Evolutionary conservation across 2,797 vertebrate species (phyloP).

Genomic region (Gymnothorax javanicus): DNA sequence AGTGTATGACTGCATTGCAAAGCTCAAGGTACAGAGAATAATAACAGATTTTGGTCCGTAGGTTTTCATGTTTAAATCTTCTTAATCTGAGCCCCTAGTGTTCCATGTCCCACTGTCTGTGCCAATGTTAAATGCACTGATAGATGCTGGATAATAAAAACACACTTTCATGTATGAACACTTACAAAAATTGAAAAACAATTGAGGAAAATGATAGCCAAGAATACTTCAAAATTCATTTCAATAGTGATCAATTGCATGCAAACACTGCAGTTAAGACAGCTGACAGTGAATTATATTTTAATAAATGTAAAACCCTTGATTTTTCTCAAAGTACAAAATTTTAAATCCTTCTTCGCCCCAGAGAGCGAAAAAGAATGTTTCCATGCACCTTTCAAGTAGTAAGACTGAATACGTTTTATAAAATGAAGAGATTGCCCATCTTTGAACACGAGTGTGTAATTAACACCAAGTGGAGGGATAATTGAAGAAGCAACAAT

Average conservation of each 20-base stretch:
- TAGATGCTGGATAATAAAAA: background rate
- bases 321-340: too few relatives aligned
- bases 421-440: background rate
- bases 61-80: background rate
- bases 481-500: background rate
- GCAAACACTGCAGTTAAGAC: too few relatives aligned
- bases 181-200: background rate
- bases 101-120: background rate
- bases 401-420: too few relatives aligned
- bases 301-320: background rate
- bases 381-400: too few relatives aligned
- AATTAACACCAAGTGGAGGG: conserved; percentile 21
- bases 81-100: background rate
- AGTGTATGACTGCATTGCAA: background rate
- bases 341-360: too few relatives aligned
- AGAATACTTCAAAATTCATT: background rate
- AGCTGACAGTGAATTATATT: background rate
- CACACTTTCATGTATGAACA: background rate
- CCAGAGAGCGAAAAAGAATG: too few relatives aligned
- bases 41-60: background rate
- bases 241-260: background rate
- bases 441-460: background rate
- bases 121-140: background rate
- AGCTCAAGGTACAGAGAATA: background rate
- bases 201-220: background rate